Evolutionary conservation across 2,888 invertebrate species (phyloP).

Genomic region (Mythimna impura): DNA sequence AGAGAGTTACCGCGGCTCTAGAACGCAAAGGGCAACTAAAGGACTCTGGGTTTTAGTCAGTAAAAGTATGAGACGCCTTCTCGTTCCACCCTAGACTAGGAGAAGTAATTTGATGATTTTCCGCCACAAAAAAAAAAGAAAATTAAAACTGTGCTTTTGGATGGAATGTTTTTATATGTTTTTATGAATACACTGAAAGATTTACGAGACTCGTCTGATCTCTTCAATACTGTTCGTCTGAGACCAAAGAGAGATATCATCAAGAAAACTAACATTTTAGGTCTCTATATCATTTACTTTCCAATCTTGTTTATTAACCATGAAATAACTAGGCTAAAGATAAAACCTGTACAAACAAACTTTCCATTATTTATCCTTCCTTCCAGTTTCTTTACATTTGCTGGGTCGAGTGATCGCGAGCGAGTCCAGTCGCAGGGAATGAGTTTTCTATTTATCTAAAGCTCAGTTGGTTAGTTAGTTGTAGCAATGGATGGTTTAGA

Average conservation of each 20-base stretch:
- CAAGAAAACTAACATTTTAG: too few relatives aligned
- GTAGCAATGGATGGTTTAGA: conserved; percentile 64
- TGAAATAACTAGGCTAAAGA: conserved; percentile 21
- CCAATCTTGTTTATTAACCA: neutral
- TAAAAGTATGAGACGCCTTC: too few relatives aligned
- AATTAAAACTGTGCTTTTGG: too few relatives aligned
- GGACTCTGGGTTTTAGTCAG: too few relatives aligned
- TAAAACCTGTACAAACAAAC: conserved; percentile 26
- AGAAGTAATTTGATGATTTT: too few relatives aligned
- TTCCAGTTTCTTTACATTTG: conserved; percentile 70
- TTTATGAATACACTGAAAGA: too few relatives aligned
- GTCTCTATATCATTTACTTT: neutral
- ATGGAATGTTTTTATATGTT: too few relatives aligned
- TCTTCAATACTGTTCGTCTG: neutral
- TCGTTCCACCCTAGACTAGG: too few relatives aligned
- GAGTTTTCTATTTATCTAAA: conserved; percentile 79
- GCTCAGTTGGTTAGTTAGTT: conserved; percentile 68
- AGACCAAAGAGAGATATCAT: neutral
- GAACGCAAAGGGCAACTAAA: too few relatives aligned
- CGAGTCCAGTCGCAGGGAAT: conserved; percentile 67
- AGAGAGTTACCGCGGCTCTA: too few relatives aligned
- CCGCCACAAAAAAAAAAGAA: too few relatives aligned
- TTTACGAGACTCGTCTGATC: neutral
- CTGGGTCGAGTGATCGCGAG: conserved; percentile 72
- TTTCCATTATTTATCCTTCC: conserved; percentile 32